Evolutionary conservation across 2,888 invertebrate genomes (phyloP).

Genomic region (Mamestra brassicae): DNA sequence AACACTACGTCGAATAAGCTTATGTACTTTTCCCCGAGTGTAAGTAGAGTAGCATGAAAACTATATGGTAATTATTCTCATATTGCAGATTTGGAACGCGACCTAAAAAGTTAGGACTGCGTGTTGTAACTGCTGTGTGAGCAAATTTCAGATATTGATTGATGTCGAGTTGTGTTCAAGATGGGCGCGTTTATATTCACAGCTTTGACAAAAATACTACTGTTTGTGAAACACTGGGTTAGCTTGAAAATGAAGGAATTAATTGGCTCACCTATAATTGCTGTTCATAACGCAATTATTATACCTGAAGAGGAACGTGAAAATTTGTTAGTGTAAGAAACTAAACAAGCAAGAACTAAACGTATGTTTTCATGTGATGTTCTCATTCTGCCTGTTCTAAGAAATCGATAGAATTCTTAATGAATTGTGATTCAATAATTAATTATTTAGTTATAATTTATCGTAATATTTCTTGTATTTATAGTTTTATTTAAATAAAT

Average conservation of each 20-base stretch:
- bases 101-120: slow-evolving; percentile 32
- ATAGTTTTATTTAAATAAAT: slow-evolving; percentile 22
- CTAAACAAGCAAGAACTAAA: slow-evolving; percentile 42
- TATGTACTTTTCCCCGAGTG: neutral
- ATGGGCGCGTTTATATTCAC: slow-evolving; percentile 42
- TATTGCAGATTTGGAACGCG: slow-evolving; percentile 51
- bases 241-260: slow-evolving; percentile 44
- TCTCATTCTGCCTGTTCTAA: slow-evolving; percentile 2
- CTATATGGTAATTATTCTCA: slow-evolving; percentile 33
- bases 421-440: neutral
- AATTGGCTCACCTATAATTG: slow-evolving; percentile 17
- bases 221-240: slow-evolving; percentile 52
- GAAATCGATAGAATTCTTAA: neutral
- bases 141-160: slow-evolving; percentile 42
- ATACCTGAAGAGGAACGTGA: slow-evolving; percentile 16
- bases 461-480: slow-evolving; percentile 15
- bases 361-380: slow-evolving; percentile 58
- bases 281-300: slow-evolving; percentile 28
- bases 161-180: neutral
- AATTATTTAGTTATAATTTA: slow-evolving; percentile 26
- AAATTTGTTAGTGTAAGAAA: slow-evolving; percentile 11
- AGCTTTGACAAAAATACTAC: slow-evolving; percentile 42
- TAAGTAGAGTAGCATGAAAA: slow-evolving; percentile 23
- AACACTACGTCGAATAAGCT: slow-evolving; percentile 28
- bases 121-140: slow-evolving; percentile 60